Conservation (phyloP, 35 echinoderm and acorn worm genomes). For the Anneissia japonica region DNA sequence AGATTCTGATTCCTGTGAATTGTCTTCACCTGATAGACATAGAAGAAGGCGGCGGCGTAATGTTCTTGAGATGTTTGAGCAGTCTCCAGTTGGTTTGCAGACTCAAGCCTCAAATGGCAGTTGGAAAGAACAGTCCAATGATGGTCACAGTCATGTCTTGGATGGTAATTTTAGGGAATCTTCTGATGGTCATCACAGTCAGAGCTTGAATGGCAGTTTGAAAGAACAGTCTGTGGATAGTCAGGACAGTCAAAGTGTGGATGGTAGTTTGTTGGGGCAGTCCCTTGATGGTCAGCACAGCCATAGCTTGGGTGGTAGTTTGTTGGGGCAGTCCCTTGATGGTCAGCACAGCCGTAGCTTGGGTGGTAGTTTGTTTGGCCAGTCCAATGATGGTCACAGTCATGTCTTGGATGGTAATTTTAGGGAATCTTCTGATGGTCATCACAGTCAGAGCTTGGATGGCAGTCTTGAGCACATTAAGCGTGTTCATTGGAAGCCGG, state of each 20-base stretch:
- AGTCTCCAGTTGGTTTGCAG: neutral
- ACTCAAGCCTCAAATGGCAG: no score
- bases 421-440: neutral
- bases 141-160: neutral
- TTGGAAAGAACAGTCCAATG: neutral
- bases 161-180: no score
- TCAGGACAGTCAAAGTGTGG: neutral
- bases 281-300: neutral
- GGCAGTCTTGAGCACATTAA: neutral
- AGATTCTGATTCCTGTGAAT: neutral
- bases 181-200: no score
- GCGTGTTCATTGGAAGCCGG: neutral
- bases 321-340: neutral
- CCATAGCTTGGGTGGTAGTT: neutral
- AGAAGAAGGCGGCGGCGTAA: neutral
- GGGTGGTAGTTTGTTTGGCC: neutral
- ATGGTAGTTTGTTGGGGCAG: neutral
- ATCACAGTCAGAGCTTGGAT: neutral
- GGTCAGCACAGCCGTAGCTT: neutral
- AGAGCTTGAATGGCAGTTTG: no score
- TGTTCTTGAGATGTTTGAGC: neutral
- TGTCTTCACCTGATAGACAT: neutral
- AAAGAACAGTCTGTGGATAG: no score
- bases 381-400: neutral
- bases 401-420: neutral